Evolutionary conservation across 2,888 invertebrate genomes (phyloP), one percentile per base, ranked within the genome.

Genomic region (Pterostichus niger): DNA sequence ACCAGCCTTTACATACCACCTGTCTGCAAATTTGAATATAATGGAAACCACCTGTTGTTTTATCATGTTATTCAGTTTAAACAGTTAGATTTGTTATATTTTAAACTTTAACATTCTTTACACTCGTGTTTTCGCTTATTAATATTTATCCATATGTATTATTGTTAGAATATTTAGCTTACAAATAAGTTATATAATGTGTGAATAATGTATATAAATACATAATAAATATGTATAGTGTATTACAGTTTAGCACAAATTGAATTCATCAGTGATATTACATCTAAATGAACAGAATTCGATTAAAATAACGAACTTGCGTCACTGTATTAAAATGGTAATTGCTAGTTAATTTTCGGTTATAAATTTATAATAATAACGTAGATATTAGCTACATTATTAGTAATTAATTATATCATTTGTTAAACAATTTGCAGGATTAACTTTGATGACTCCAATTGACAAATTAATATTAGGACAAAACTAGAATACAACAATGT

Each of bases 21-120:
- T 77, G 77, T 56, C 56, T 77, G 77, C 77, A 77, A 64, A 79
- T 79, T 79, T 79, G 64, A 79, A 79, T 79, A 79, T 79, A 79
- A 79, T 79, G 79, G 49, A 64, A 79, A 68, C 79, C 79, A 79
- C 79, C 79, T 79, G 79, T 79, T 79, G 79, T 79, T 79, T 64
- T 64, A 79, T 64, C 61, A 79, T 79, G 79, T 79, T 24, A 61
- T 79, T 68, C 79, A 49, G 31, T 68, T 68, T 46, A 79, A 79
- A 79, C 79, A 79, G 79, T 79, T 79, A 79, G 64, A 68, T 64
- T 64, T 79, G 79, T 46, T 79, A 33, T 49, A 61, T 64, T 79
- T 79, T 64, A 79, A 61, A 61, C 54, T 59, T 40, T 78, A 44
- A 78, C 24, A 56, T 44, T 44, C 31, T 76, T 76, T 76, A 11